Evolutionary conservation across 2,888 invertebrate genomes (phyloP), one percentile per base, ranked within the genome.

Genomic region (Drosophila melanocephala): DNA sequence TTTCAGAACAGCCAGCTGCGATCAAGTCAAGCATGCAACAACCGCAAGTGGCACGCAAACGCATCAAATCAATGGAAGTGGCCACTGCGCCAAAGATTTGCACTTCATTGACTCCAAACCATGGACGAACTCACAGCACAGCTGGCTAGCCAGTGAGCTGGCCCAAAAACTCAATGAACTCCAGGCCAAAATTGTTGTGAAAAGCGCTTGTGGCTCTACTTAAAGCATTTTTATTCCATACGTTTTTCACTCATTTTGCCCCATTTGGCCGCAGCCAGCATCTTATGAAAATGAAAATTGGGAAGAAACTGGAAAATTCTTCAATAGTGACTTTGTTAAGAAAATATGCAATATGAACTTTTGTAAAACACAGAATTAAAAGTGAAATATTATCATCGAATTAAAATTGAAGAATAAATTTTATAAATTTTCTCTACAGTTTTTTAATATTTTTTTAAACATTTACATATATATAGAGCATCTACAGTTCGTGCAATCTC

Each of bases 51-150:
- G 84, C 89, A 88, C 84, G 89, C 87, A 89, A 88, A 86, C 84
- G 90, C 90, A 88, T 90, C 89, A 87, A 90, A 88, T 90, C 87
- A 88, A 86, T 78, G 87, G 79, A 86, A 88, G 90, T 88, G 87
- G 81, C 84, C 79, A 76, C 74, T 66, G 74, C 63, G 73, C 81
- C 75, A 80, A 80, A 80, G 82, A 78, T 84, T 87, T 86, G 90
- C 87, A 87, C 87, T 87, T 84, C 87, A 90, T 90, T 87, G 87
- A 79, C 62, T 84, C 56, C 77, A 65, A 76, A 72, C 65, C 63
- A 67, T 63, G 61, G 55, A 37, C 61, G 55, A 70, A 33, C 70
- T 26, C 9, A 1, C 47, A 74, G 26, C 50, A 57, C 55, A 70
- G 55, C 44, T 51, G 32, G 37, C 37, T n/a, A 44, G 62, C 30